Evolutionary conservation across 2,113 vertebrate species (phyloP).

Genomic region (Laterallus jamaicensis): DNA sequence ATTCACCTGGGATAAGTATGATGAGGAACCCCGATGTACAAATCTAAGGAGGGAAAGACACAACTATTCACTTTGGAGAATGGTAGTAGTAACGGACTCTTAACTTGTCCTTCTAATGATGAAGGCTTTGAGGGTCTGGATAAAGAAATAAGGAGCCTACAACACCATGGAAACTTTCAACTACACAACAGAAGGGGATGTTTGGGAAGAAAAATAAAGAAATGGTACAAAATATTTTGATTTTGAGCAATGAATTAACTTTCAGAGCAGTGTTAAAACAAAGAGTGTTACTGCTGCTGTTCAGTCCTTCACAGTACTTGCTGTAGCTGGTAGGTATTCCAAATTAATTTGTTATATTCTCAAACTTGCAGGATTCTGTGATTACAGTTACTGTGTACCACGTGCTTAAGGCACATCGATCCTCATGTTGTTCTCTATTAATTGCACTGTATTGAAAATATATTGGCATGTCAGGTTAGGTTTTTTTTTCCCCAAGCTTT

Average conservation of each 20-base stretch:
- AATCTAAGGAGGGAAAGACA: background rate
- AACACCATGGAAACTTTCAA: background rate
- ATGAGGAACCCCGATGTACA: background rate
- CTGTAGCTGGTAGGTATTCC: background rate
- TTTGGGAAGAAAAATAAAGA: background rate
- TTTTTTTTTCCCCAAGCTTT: background rate
- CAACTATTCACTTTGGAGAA: background rate
- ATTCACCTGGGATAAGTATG: background rate
- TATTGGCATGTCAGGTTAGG: background rate
- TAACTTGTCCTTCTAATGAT: background rate
- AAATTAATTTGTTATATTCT: background rate
- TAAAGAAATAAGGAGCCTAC: background rate
- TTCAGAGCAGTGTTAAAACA: background rate
- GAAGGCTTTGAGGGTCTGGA: background rate
- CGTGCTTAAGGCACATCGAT: background rate
- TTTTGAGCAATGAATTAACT: background rate
- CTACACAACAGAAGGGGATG: fast-evolving
- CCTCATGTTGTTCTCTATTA: background rate
- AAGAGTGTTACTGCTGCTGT: background rate
- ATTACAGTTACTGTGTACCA: fast-evolving
- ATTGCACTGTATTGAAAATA: background rate
- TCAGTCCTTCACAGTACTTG: background rate
- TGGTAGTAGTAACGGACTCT: background rate
- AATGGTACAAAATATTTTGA: background rate
- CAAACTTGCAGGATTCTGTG: background rate